Conservation (phyloP, 1,140 invertebrate species). For the Brachionus koreanus region DNA sequence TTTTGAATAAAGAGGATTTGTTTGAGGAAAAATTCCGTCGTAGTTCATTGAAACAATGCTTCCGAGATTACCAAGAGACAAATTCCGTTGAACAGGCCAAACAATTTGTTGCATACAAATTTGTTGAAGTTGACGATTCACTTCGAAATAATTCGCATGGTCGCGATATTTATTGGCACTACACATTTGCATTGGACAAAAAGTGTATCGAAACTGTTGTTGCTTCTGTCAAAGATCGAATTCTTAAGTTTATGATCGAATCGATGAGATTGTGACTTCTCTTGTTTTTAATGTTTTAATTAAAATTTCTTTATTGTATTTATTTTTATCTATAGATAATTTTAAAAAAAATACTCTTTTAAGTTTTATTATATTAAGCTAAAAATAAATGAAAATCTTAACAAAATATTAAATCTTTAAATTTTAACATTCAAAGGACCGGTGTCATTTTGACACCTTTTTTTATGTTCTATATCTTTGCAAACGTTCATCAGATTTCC, state of each 20-base stretch:
- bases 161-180: slow-evolving; percentile 36
- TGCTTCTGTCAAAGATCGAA: slow-evolving; percentile 35
- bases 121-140: neutral
- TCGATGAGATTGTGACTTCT: slow-evolving; percentile 2
- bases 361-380: too few species aligned
- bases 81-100: slow-evolving; percentile 14
- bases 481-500: too few species aligned
- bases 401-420: too few species aligned
- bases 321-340: neutral
- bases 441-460: too few species aligned
- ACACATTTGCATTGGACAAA: slow-evolving; percentile 33
- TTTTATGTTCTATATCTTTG: too few species aligned
- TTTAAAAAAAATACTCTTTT: neutral
- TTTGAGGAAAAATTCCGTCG: slow-evolving; percentile 68
- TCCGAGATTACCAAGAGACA: slow-evolving; percentile 1
- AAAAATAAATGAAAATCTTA: too few species aligned
- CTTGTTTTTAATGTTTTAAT: neutral
- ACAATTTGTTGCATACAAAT: slow-evolving; percentile 30
- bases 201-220: slow-evolving; percentile 41
- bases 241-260: slow-evolving; percentile 26
- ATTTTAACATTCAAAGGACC: too few species aligned
- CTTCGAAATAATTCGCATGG: neutral
- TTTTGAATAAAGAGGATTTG: slow-evolving; percentile 77
- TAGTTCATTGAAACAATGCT: slow-evolving; percentile 53
- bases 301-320: neutral